Base-by-base conservation (phyloP, 2,888 invertebrate species). In the Pollenia griseotomentosa region DNA sequence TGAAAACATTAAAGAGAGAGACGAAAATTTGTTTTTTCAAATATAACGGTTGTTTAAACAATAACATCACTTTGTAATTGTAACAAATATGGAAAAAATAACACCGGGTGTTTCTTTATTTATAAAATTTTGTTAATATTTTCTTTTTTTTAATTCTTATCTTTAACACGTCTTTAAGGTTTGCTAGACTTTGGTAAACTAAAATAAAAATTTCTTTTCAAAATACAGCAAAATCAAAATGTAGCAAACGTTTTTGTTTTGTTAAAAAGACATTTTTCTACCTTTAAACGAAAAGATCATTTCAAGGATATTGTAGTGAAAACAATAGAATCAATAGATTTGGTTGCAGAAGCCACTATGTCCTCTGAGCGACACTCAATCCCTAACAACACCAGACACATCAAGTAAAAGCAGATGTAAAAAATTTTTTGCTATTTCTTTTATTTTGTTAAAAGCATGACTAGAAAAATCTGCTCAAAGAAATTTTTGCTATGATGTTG, bases 391-490 rank as follows among this genome's bases (percentile, higher is more conserved):
- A 33, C 33, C 6, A 33, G 33, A 51, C 9, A 51, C 16, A 46
- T 33, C 53, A 48, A 59, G 46, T 61, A 75, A 86, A 77, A 55
- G 84, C 87, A 87, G 87, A 73, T 87, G 87, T 84, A 84, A 83
- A 57, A 66, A 82, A 59, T 51, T 57, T 23, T 65, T 57, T 14
- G 46, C 0, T 55, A 12, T 14, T 63, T 71, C 14, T 40, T 65
- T 73, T 65, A 55, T 73, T 83, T 86, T 70, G 46, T 81, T 74
- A 71, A 81, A 74, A 46, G 44, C 73, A 78, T 82, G 61, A 63
- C 68, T 48, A 46, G 70, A 53, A 78, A 65, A 85, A 70, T 77
- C 63, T 77, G 70, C 48, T 80, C 53, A 71, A 71, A 61, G 14
- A 40, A 55, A n/a, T 23, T n/a, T 53, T 55, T 16, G 19, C 3